Evolutionary conservation across 2,113 vertebrate genomes (phyloP), one percentile per base, ranked within the genome.

Genomic region (Collichthys lucidus): DNA sequence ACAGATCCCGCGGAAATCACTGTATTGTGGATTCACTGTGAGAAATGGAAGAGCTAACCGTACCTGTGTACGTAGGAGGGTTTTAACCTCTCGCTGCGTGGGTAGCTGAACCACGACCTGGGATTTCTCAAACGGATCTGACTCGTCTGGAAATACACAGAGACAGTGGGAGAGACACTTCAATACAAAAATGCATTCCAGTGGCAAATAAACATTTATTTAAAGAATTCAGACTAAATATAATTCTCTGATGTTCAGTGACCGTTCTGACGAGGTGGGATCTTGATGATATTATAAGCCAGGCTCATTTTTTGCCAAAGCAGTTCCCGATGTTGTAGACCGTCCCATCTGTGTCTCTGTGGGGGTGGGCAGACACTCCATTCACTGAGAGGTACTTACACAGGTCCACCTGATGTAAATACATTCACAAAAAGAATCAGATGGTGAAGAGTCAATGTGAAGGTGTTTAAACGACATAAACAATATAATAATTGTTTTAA

Each of bases 1-100:
- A 52, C 60, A 35, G 52, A n/a, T 26, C 26, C 4, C 11, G 17
- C 11, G 46, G 22, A 56, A 46, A 20, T 59, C 20, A n/a, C 4
- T 31, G 26, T n/a, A 29, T 4, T 22, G 12, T n/a, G 42, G 1
- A 2, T 40, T 53, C 2, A 22, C 19, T 9, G 47, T 16, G 53
- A 77, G 12, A 26, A 24, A 11, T 5, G 10, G 29, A 46, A n/a
- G 47, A 75, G n/a, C 2, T 7, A 2, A n/a, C 5, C 40, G 46
- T 26, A 99, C 98, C 98, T 99, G 95, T 99, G 98, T 4, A 99
- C 93, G 2, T 99, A 99, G 74, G 98, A 99, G 14, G 98, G 98
- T 85, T 98, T 99, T 78, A 99, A 96, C 86, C 98, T 95, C 86
- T 99, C 97, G 55, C 97, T 98, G 94, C 98, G n/a, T 99, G 44